These are phyloP conservation scores for Colius striatus DNA, from an alignment of 2,113 vertebrate genomes.

Conservation along the genomic window DNA sequence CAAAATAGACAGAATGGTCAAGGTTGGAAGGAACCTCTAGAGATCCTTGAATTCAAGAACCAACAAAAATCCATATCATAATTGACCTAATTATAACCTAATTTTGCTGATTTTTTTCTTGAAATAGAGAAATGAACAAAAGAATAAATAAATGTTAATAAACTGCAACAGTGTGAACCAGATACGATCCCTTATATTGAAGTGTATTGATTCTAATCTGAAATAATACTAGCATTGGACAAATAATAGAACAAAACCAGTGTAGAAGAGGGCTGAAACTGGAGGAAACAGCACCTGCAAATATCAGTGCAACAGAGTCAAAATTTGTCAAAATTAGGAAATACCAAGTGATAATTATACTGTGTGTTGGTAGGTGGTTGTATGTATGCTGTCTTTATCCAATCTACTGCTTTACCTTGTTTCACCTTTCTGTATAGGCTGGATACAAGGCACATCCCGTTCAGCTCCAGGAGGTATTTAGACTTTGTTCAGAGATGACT, in stretches of 20 bases:
- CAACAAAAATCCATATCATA: no score
- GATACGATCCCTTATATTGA: neutral
- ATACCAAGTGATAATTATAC: accelerated
- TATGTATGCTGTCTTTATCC: accelerated
- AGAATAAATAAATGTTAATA: neutral
- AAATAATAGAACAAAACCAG: neutral
- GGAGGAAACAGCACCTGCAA: neutral
- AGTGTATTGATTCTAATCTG: neutral
- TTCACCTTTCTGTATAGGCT: neutral
- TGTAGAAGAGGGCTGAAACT: neutral
- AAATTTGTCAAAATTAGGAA: neutral
- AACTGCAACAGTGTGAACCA: neutral
- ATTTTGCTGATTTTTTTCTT: neutral
- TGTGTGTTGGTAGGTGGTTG: neutral
- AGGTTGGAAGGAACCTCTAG: no score
- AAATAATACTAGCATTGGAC: neutral
- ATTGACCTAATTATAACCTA: no score
- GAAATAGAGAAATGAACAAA: neutral
- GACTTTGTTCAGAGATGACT: neutral
- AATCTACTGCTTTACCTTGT: neutral
- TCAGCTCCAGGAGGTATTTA: neutral
- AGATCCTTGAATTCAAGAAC: no score
- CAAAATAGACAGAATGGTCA: no score
- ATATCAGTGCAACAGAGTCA: neutral
- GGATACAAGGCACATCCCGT: neutral